Percentiles rank a stretch among this genome's conserved stretches.
These are phyloP conservation scores for Lutra lutra DNA, from an alignment of 2,797 vertebrate genomes.

Conservation along the genomic window DNA sequence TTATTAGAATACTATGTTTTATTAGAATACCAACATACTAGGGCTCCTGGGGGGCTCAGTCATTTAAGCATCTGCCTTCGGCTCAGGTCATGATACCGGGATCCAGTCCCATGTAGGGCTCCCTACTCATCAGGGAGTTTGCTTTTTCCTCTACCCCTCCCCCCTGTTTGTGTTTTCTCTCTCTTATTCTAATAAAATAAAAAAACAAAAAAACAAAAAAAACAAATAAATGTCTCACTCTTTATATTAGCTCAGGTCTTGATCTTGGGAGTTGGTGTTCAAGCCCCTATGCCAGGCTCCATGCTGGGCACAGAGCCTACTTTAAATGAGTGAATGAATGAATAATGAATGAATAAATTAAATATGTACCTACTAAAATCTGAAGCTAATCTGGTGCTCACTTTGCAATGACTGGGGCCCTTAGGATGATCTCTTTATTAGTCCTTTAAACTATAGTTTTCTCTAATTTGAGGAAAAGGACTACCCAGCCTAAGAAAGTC, in stretches of 20 bases:
- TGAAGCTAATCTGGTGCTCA: not conserved
- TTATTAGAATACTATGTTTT: conserved; percentile 25
- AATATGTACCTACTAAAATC: not conserved
- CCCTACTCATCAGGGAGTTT: no score
- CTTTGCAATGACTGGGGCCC: not conserved
- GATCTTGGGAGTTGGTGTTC: not conserved
- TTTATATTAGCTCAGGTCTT: not conserved
- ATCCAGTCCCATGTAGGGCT: no score
- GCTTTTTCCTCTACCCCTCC: no score
- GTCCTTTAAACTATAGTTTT: not conserved
- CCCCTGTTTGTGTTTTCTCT: no score
- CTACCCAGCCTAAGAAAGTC: not conserved
- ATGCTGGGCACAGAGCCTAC: not conserved
- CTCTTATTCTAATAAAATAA: no score
- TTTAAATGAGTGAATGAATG: not conserved
- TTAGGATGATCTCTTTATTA: not conserved
- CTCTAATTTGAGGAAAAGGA: conserved; percentile 8
- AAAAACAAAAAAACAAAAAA: no score
- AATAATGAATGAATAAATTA: not conserved
- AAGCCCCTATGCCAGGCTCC: not conserved
- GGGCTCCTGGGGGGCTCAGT: not conserved
- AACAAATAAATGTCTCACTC: not conserved
- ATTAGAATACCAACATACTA: not conserved
- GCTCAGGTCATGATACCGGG: no score
- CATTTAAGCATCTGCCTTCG: no score